Conservation (phyloP, 2,797 vertebrate species). For the Gephyroberyx darwinii region DNA sequence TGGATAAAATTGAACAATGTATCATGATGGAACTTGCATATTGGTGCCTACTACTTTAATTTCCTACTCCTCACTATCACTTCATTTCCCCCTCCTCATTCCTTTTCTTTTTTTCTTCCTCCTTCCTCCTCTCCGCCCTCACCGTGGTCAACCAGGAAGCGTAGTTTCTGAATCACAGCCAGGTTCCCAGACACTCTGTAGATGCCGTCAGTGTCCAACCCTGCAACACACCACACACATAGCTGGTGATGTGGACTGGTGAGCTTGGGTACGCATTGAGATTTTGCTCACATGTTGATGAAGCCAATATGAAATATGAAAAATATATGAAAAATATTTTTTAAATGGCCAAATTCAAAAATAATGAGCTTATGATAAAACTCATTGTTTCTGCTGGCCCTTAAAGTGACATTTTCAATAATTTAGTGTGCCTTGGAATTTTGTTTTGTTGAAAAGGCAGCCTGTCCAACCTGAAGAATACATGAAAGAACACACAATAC, state of each 20-base stretch:
- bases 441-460: conserved; percentile 26
- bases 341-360: background rate
- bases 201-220: conserved; percentile 90
- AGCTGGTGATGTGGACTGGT: background rate
- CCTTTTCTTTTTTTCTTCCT: background rate
- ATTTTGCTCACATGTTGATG: background rate
- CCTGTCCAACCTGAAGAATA: background rate
- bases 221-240: conserved; percentile 71
- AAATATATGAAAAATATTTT: too few species aligned
- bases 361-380: background rate
- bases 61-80: background rate
- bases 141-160: conserved; percentile 93
- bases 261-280: background rate
- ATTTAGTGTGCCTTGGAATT: conserved; percentile 32
- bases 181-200: conserved; percentile 94
- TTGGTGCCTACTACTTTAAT: too few species aligned
- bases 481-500: background rate
- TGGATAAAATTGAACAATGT: too few species aligned
- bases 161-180: conserved; percentile 92
- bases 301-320: background rate
- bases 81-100: background rate
- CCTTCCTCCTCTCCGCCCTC: conserved; percentile 50
- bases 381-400: conserved; percentile 27
- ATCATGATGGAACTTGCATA: too few species aligned
- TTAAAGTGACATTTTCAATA: conserved; percentile 42